These are phyloP conservation scores for Drosophila helvetica DNA, from an alignment of 2,888 invertebrate genomes.

Conservation along the genomic window DNA sequence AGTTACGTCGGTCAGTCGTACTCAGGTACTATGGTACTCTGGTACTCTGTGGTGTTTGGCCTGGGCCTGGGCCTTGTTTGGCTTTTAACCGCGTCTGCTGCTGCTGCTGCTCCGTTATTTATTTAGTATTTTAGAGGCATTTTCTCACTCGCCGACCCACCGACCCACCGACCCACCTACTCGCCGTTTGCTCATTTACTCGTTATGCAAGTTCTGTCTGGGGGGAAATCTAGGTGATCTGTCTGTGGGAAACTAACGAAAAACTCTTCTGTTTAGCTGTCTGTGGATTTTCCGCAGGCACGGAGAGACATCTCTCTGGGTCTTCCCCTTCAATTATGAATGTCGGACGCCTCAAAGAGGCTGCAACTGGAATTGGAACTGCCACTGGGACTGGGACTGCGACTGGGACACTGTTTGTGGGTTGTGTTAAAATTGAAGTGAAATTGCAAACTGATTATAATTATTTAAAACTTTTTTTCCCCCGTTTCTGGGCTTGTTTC, in stretches of 20 bases:
- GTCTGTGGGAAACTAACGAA: constrained; percentile 17
- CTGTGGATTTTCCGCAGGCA: not conserved
- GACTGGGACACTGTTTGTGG: constrained; percentile 55
- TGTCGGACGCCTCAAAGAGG: constrained; percentile 6
- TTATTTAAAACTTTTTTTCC: constrained; percentile 52
- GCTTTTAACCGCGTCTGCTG: constrained; percentile 14
- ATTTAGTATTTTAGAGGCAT: constrained; percentile 31
- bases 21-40: not conserved
- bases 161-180: too few relatives aligned
- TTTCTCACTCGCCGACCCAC: constrained; percentile 49
- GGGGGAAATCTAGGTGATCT: constrained; percentile 14
- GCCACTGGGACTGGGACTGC: constrained; percentile 8
- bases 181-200: constrained; percentile 8
- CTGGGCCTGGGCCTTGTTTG: not conserved
- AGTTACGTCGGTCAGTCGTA: constrained; percentile 58
- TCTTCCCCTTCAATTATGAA: constrained; percentile 19
- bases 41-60: too few relatives aligned
- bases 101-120: constrained; percentile 20
- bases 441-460: constrained; percentile 72
- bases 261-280: constrained; percentile 2
- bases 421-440: constrained; percentile 68
- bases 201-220: constrained; percentile 67
- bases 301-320: constrained; percentile 26
- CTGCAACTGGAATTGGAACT: constrained; percentile 37
- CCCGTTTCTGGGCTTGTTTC: constrained; percentile 9